Percentiles rank a stretch among this genome's conserved stretches.
phyloP scores from a whole-genome alignment of 2,113 vertebrate genomes.

The Zosterops pallidus region DNA sequence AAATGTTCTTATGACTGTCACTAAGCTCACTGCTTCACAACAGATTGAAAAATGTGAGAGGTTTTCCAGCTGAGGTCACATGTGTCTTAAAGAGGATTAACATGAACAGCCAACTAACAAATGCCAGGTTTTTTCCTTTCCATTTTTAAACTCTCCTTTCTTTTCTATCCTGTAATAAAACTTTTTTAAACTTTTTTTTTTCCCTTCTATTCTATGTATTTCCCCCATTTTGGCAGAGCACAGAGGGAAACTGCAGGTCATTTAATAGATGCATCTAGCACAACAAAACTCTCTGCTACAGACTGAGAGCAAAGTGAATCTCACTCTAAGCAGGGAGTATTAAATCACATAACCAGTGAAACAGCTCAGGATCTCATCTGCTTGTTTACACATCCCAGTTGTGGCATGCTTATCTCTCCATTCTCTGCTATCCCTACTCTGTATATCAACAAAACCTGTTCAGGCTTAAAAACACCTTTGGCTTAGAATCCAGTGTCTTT shows the following conservation, averaged over 20 bases:
- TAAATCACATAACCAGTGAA: not conserved
- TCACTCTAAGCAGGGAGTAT: not conserved
- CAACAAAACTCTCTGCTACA: not conserved
- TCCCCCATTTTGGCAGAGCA: not conserved
- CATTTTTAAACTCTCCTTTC: slow-evolving; percentile 3
- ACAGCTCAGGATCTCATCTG: not conserved
- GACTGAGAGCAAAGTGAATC: not conserved
- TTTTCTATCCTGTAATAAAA: not conserved
- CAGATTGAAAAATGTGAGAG: not conserved
- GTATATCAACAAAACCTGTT: not conserved
- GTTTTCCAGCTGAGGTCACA: slow-evolving; percentile 41
- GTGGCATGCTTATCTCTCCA: not conserved
- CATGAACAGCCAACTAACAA: not conserved
- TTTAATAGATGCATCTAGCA: not conserved
- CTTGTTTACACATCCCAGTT: not conserved
- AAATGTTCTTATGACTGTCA: not conserved
- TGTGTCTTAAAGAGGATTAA: slow-evolving; percentile 54
- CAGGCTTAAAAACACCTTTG: not conserved
- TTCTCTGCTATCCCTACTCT: not conserved
- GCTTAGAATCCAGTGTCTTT: not conserved
- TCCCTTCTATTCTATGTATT: not conserved
- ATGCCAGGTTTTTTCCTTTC: not conserved
- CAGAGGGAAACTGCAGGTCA: not conserved
- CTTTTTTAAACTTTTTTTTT: not conserved
- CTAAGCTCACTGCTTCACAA: not conserved